These are phyloP conservation scores for Catajapyx aquilonaris DNA, from an alignment of 1,140 invertebrate species.

Conservation along the genomic window DNA sequence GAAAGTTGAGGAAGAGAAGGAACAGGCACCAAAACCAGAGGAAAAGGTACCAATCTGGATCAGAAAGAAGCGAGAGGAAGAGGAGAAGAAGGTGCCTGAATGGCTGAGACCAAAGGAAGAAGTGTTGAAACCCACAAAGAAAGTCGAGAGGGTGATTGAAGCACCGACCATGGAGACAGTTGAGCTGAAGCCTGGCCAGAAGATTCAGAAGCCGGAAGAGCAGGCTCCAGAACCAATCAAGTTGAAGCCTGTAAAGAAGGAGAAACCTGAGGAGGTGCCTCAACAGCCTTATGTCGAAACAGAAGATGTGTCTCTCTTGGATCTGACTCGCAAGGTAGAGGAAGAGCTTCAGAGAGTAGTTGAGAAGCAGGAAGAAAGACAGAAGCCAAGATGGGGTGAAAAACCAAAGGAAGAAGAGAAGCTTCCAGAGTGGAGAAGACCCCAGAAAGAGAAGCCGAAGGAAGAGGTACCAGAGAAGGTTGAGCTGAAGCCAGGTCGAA, in stretches of 20 bases:
- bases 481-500: background rate
- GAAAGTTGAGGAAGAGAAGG: constrained; percentile 2
- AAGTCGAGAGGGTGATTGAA: background rate
- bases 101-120: background rate
- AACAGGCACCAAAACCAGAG: constrained; percentile 2
- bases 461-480: constrained; percentile 1
- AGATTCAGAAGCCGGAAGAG: constrained; percentile 2
- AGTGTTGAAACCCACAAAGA: background rate
- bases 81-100: background rate
- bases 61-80: background rate
- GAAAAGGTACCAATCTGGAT: constrained; percentile 6
- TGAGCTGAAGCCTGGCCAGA: background rate
- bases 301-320: background rate
- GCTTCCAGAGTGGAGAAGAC: background rate
- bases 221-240: background rate
- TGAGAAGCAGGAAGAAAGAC: background rate
- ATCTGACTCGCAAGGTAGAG: background rate
- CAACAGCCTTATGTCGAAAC: background rate
- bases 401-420: background rate
- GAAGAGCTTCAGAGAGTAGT: background rate
- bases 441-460: background rate
- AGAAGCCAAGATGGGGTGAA: background rate
- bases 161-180: constrained; percentile 1
- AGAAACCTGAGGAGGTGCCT: background rate
- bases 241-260: constrained; percentile 1